Evolutionary conservation across 92 coral and sea anemone species (phyloP), one percentile per base, ranked within the genome.

Genomic region (Desmophyllum pertusum): DNA sequence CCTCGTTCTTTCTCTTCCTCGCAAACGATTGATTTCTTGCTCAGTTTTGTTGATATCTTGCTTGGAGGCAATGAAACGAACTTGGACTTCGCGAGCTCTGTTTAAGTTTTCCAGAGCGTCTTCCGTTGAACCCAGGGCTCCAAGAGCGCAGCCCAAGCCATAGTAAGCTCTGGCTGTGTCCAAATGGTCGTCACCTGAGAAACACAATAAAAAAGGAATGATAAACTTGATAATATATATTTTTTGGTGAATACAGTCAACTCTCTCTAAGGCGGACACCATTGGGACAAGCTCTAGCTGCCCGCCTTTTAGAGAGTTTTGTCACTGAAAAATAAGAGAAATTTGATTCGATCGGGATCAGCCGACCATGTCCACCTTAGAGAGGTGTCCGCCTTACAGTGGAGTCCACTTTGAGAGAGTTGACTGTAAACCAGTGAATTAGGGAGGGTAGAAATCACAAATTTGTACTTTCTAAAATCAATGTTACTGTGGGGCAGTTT

Each of bases 121-220:
- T 36, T 73, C 78, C n/a, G 36, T 42, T 5, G 51, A 51, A 11
- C 89, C 92, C 42, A 84, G 61, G 36, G 43, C 82, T 52, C 65
- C 87, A 5, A 91, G 84, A 70, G 88, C 90, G 68, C 89, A 77
- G 10, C 91, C 95, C 73, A 94, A 78, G 52, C 95, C 89, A 73
- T 75, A 91, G 21, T 41, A 81, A 6, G 93, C 95, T 71, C 95
- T 89, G 43, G 95, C 98, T 0, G 95, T 94, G 63, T 94, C 98
- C 67, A 79, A 81, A 59, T 94, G 95, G 43, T 91, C 79, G 13
- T 80, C 87, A 27, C 89, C 92, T 77, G 52, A 46, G 38, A 71
- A 31, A 30, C 1, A 25, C 35, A 46, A 25, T 10, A 72, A 41
- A 43, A 0, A 42, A 43, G 1, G 3, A 11, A 43, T 1, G 10